Evolutionary conservation across 2,797 vertebrate species (phyloP).

Genomic region (Bradypodion pumilum): DNA sequence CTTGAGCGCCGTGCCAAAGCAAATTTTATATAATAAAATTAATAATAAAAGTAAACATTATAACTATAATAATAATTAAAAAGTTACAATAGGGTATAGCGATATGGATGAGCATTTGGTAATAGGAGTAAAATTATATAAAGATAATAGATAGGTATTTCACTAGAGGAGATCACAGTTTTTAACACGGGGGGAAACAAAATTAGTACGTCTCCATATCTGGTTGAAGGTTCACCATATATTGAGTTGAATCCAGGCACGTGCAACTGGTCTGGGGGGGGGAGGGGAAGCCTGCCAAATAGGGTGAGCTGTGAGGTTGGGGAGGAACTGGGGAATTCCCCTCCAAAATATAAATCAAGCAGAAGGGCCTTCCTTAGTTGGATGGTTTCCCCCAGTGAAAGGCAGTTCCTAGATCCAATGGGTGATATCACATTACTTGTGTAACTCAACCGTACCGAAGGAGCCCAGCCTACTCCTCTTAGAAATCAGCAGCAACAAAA

Average conservation of each 20-base stretch:
- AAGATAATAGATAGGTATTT: conserved; percentile 66
- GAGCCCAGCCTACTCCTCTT: conserved; percentile 56
- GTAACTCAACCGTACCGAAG: conserved; percentile 77
- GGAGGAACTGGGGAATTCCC: not conserved
- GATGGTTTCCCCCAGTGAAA: not conserved
- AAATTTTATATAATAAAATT: conserved; percentile 75
- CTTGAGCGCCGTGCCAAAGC: conserved; percentile 76
- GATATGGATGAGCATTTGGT: conserved; percentile 81
- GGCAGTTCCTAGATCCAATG: conserved; percentile 57
- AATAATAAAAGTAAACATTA: conserved; percentile 72
- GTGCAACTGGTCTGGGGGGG: not conserved
- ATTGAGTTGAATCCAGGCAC: not conserved
- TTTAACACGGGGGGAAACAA: conserved; percentile 70
- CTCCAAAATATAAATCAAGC: too few relatives aligned
- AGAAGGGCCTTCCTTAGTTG: not conserved
- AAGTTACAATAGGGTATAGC: conserved; percentile 80
- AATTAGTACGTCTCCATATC: conserved; percentile 71
- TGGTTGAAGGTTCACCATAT: not conserved
- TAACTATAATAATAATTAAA: conserved; percentile 80
- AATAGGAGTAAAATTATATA: conserved; percentile 73
- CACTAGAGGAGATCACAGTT: conserved; percentile 85
- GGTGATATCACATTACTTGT: conserved; percentile 73
- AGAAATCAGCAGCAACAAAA: conserved; percentile 56
- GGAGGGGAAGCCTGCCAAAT: not conserved
- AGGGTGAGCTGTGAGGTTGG: not conserved